Evolutionary conservation across 2,797 vertebrate species (phyloP).

Genomic region (Euthynnus affinis): DNA sequence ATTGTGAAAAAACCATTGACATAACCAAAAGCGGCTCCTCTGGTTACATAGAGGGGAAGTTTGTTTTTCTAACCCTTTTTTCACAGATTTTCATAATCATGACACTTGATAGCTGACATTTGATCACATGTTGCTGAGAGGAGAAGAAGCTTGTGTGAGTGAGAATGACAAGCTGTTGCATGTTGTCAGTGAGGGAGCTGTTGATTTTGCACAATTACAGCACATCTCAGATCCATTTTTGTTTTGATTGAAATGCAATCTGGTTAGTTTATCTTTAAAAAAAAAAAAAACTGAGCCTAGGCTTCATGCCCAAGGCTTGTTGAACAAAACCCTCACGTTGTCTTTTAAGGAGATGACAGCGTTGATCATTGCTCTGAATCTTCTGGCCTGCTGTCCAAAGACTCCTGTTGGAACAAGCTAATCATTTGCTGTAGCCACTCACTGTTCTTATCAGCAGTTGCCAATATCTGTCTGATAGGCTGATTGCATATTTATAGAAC

Average conservation of each 20-base stretch:
- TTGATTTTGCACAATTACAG: conserved; percentile 24
- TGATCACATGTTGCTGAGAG: background rate
- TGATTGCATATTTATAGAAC: conserved; percentile 4
- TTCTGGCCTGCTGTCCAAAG: conserved; percentile 46
- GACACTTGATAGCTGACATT: background rate
- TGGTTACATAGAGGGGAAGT: background rate
- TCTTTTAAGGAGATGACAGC: conserved; percentile 22
- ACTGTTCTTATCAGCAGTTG: conserved; percentile 55
- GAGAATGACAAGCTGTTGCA: conserved; percentile 22
- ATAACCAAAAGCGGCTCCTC: background rate
- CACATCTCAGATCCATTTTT: conserved; percentile 7
- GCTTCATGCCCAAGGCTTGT: background rate
- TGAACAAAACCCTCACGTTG: conserved; percentile 5
- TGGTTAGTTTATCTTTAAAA: conserved; percentile 1
- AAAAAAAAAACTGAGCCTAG: background rate
- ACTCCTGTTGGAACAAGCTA: conserved; percentile 39
- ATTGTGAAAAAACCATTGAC: background rate
- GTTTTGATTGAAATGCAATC: conserved; percentile 35
- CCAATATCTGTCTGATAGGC: conserved; percentile 47
- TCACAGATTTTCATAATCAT: background rate
- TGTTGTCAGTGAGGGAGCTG: background rate
- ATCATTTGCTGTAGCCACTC: conserved; percentile 41
- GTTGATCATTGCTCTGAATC: conserved; percentile 48
- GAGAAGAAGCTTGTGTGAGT: conserved; percentile 6
- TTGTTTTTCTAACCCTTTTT: background rate